Evolutionary conservation across 35 echinoderm and acorn worm genomes (phyloP).

Genomic region (Apostichopus parvimensis): DNA sequence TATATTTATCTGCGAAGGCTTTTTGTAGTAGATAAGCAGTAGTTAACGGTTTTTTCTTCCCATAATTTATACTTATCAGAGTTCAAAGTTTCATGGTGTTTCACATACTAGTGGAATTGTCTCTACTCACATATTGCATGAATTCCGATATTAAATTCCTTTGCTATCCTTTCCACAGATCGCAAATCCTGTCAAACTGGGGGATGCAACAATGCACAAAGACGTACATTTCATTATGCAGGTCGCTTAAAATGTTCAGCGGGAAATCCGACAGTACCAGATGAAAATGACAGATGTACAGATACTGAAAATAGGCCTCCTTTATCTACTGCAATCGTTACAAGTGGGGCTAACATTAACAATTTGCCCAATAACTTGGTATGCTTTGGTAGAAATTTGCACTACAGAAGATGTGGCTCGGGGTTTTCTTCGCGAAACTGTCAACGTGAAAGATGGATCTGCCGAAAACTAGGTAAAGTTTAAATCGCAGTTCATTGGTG

Average conservation of each 20-base stretch:
- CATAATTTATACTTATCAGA: too few species aligned
- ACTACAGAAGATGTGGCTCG: neutral
- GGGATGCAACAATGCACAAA: too few species aligned
- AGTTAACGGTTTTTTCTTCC: too few species aligned
- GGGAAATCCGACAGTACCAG: neutral
- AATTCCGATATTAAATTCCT: too few species aligned
- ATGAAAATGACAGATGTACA: neutral
- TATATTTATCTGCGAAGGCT: too few species aligned
- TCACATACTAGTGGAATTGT: too few species aligned
- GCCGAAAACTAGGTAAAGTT: neutral
- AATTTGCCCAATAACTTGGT: neutral
- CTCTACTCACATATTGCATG: too few species aligned
- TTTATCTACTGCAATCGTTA: neutral
- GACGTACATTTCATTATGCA: neutral
- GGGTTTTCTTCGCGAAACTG: neutral
- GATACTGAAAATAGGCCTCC: too few species aligned
- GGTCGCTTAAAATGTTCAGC: neutral
- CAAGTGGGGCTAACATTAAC: neutral
- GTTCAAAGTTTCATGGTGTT: too few species aligned
- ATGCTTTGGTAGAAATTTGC: constrained; percentile 3
- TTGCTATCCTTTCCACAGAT: neutral
- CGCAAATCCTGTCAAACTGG: neutral
- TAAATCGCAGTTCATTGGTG: too few species aligned
- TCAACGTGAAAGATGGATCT: neutral
- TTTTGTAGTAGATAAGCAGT: too few species aligned